Base-by-base conservation (phyloP, 2,797 vertebrate species). In the Novumbra hubbsi region DNA sequence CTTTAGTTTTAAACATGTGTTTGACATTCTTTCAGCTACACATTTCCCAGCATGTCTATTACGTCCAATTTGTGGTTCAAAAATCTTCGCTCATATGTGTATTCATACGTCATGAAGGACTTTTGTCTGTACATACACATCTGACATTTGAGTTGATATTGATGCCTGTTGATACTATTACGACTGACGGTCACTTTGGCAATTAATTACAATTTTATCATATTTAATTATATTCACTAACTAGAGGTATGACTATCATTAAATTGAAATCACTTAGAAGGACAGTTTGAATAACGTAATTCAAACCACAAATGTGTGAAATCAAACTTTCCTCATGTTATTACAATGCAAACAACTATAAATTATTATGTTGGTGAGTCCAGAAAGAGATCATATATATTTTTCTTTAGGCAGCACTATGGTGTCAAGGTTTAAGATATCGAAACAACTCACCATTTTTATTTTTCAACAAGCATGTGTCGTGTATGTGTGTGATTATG, bases 1-100 rank as follows among this genome's bases (percentile, higher is more conserved):
- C 90, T 93, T 92, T 93, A 92, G 92, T 92, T 93, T 93, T 79
- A 87, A 93, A 94, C 93, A 93, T 93, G 92, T 94, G 93, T 90
- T 91, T 81, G 88, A 90, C 92, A 94, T 94, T 94, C 93, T 90
- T 87, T 75, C 83, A 82, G 88, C 89, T 86, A 87, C 86, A 88
- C 89, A 90, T 93, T 93, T 94, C 93, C 93, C 92, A 91, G 93
- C 91, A 94, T 72, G 87, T 91, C 92, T 89, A 93, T 94, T 93
- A 93, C 89, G 89, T 89, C 86, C 92, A 92, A 91, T 92, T 90
- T 90, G 84, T 90, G 86, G 80, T 79, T 48, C 34, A 63, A 80
- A n/a, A 68, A 74, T 85, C 85, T 32, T 64, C 32, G 41, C 11
- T 45, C 41, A 14, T 65, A 17, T 90, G 87, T 52, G 72, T 78